A percentile compares a stretch with the other conserved stretches of the same genome.
Evolutionary conservation across 30 jellyfish, hydroid and myxozoan species (phyloP).

Genomic region (Catostylus mosaicus): DNA sequence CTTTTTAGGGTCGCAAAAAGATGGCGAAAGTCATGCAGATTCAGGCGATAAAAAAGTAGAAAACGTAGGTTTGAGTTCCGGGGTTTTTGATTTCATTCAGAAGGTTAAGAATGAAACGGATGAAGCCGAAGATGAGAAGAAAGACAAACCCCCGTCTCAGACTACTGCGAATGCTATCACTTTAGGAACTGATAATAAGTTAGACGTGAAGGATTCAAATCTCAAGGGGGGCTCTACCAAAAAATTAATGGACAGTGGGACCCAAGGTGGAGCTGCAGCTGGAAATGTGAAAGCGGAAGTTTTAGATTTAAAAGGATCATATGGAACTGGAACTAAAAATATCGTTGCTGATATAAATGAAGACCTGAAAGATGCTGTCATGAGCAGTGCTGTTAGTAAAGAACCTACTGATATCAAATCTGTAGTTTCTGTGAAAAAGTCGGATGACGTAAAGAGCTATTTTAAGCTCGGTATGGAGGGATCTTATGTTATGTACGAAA

Average conservation of each 20-base stretch:
- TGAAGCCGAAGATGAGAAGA: background rate
- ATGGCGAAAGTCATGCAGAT: background rate
- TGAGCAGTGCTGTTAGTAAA: too few species aligned
- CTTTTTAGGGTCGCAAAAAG: conserved; percentile 44
- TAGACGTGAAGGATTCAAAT: background rate
- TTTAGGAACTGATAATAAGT: background rate
- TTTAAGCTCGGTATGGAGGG: conserved; percentile 91
- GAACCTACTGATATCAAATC: too few species aligned
- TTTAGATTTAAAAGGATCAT: too few species aligned
- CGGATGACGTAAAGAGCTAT: conserved; percentile 65
- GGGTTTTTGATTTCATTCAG: background rate
- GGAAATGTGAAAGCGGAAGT: background rate
- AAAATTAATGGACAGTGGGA: background rate
- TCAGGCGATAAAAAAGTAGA: background rate
- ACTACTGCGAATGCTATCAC: background rate
- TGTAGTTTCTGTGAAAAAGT: background rate
- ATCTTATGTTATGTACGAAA: conserved; percentile 74
- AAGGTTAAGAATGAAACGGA: background rate
- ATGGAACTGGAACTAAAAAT: too few species aligned
- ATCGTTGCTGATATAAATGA: too few species aligned
- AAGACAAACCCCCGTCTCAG: background rate
- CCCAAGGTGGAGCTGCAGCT: background rate
- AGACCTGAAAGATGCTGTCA: too few species aligned
- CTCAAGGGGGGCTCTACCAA: background rate
- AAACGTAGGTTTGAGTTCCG: background rate